Base-by-base conservation (phyloP, 1,140 invertebrate species). In the Rhagoletis pomonella region DNA sequence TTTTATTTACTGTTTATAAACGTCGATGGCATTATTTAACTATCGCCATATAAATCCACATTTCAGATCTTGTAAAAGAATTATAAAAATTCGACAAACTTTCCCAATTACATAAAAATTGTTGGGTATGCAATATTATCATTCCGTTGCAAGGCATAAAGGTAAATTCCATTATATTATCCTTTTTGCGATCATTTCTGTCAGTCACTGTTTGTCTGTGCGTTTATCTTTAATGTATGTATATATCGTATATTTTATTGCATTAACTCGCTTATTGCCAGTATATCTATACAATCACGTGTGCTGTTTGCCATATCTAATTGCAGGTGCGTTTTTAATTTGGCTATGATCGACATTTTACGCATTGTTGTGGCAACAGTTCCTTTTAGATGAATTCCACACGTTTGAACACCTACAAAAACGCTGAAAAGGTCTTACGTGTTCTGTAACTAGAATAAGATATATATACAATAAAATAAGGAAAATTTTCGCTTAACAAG, bases 321-420 rank as follows among this genome's bases (percentile, higher is more conserved):
- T 81, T 81, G 73, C 73, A 81, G 73, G 73, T 81, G 73, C 73
- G 17, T 47, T 55, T 81, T 55, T 55, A 81, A 81, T 81, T 81
- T 81, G 73, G 73, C 47, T 81, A 81, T 81, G 73, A 55, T 81
- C 47, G 73, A 55, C 73, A 81, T 81, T 81, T 81, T 81, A 81
- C 73, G 44, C 47, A 81, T 81, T 58, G 73, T 73, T 73, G 67
- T 73, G 67, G 42, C 67, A 73, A 73, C 67, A 73, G 67, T 58
- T 81, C 73, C 73, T 81, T 81, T 81, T 81, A 81, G 73, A 81
- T 50, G 73, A 17, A 81, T 81, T 81, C 73, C 73, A 81, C 44
- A 81, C 73, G 47, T 50, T 81, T 47, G 9, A 81, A 81, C 73
- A 81, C 73, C 73, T 81, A 81, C 73, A 81, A 81, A 81, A 81